Base-by-base conservation (phyloP, 2,797 vertebrate species). In the Lates japonicus region DNA sequence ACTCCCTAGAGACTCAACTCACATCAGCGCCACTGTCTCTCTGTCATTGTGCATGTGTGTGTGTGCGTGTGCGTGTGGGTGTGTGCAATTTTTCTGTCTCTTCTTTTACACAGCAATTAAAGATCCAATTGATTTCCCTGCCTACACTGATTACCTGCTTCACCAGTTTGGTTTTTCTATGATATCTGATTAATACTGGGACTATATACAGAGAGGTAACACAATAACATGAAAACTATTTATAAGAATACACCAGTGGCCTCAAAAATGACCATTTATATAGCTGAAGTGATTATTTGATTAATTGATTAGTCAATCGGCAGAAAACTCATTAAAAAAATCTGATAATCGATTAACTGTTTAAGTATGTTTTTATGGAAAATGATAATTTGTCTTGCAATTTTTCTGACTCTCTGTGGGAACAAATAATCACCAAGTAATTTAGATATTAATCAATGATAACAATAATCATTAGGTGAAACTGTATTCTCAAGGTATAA, bases 121-220 rank as follows among this genome's bases (percentile, higher is more conserved):
- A 93, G 86, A 87, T 90, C 80, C 82, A 76, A 90, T 92, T 90
- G 90, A 91, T 93, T 90, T 85, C 79, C 78, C 87, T 88, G 91
- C 87, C 88, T 78, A 54, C 84, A 83, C 80, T 85, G 83, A 92
- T 93, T 91, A 92, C 87, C 85, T 88, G 88, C 88, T 85, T 85
- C 82, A 88, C 75, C 79, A 75, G 85, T 83, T 83, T 87, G 80
- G 16, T 85, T 82, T 87, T 81, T 68, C 84, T 72, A 51, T 84
- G 60, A 83, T 77, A 71, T 85, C 67, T 75, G 81, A 87, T 90
- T 86, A 76, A 86, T 72, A 51, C 44, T 46, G 63, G 48, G 78
- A 58, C 37, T 63, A 10, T 19, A 74, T 29, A 62, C 52, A 44
- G 41, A n/a, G 61, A 29, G 60, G 44, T 25, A 69, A 70, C 48